Percentiles rank a stretch among this genome's conserved stretches.
phyloP scores from a whole-genome alignment of 2,888 invertebrate genomes.

The Cinara cedri region DNA sequence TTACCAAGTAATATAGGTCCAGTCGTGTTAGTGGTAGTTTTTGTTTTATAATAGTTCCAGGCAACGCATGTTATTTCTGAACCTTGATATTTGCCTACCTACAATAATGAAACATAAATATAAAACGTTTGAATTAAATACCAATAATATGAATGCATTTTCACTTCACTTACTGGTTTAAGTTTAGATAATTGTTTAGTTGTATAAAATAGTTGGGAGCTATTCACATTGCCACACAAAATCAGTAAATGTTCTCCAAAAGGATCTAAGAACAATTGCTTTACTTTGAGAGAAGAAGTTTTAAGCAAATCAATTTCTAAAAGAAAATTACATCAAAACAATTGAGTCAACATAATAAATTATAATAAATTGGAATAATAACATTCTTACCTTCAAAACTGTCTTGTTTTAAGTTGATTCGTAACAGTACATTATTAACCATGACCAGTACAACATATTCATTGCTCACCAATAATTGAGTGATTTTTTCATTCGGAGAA shows the following conservation, averaged over 20 bases:
- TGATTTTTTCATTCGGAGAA: slow-evolving; percentile 78
- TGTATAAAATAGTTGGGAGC: slow-evolving; percentile 43
- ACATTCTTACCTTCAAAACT: slow-evolving; percentile 74
- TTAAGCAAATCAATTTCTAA: slow-evolving; percentile 57
- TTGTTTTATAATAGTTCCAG: slow-evolving; percentile 72
- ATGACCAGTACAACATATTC: slow-evolving; percentile 84
- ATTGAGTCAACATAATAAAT: background rate
- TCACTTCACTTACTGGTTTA: slow-evolving; percentile 4
- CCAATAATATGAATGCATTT: background rate
- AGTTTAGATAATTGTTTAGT: slow-evolving; percentile 46
- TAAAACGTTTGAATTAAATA: background rate
- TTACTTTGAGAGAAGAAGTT: slow-evolving; percentile 50
- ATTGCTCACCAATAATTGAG: slow-evolving; percentile 80
- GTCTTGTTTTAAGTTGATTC: slow-evolving; percentile 81
- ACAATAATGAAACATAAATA: background rate
- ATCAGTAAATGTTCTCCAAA: slow-evolving; percentile 56
- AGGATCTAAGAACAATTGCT: slow-evolving; percentile 57
- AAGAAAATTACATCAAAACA: background rate
- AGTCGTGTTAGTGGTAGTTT: slow-evolving; percentile 66
- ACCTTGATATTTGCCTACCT: slow-evolving; percentile 56
- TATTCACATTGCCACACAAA: slow-evolving; percentile 27
- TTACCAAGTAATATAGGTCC: slow-evolving; percentile 89
- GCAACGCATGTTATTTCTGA: slow-evolving; percentile 85
- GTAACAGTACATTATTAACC: slow-evolving; percentile 79
- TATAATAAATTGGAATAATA: background rate